Conservation (phyloP, 1,140 invertebrate species). For the Vanessa tameamea region DNA sequence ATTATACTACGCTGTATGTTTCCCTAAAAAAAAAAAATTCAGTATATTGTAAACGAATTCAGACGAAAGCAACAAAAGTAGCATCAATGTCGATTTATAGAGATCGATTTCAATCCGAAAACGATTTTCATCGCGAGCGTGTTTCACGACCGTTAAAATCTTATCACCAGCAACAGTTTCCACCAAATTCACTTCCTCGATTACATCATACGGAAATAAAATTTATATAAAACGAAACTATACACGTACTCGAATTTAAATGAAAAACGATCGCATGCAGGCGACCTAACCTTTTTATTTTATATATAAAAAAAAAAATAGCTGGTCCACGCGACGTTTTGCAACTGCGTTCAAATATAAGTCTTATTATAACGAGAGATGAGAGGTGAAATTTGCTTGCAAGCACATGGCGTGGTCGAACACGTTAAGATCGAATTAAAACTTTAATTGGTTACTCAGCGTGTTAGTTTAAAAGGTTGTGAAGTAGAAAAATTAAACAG, state of each 20-base stretch:
- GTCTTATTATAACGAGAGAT: neutral
- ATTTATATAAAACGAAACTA: neutral
- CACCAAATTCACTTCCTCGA: neutral
- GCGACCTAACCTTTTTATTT: neutral
- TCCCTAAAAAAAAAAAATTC: no score
- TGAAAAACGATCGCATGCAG: neutral
- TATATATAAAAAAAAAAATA: neutral
- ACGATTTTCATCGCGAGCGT: no score
- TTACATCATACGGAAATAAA: neutral
- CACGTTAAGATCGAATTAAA: constrained; percentile 19
- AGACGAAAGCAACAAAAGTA: no score
- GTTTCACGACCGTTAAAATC: no score
- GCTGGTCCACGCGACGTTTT: constrained; percentile 9
- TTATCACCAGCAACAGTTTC: no score
- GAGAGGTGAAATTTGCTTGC: neutral
- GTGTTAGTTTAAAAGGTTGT: constrained; percentile 24
- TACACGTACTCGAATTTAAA: neutral
- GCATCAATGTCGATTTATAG: no score
- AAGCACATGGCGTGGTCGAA: neutral
- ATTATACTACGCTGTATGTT: no score
- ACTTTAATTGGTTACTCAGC: constrained; percentile 13
- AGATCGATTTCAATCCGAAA: no score
- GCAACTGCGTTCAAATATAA: neutral
- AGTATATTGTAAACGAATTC: no score
- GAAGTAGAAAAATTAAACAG: constrained; percentile 13